These are phyloP conservation scores for Lasioglossum calceatum DNA, from an alignment of 2,888 invertebrate genomes.

Conservation along the genomic window DNA sequence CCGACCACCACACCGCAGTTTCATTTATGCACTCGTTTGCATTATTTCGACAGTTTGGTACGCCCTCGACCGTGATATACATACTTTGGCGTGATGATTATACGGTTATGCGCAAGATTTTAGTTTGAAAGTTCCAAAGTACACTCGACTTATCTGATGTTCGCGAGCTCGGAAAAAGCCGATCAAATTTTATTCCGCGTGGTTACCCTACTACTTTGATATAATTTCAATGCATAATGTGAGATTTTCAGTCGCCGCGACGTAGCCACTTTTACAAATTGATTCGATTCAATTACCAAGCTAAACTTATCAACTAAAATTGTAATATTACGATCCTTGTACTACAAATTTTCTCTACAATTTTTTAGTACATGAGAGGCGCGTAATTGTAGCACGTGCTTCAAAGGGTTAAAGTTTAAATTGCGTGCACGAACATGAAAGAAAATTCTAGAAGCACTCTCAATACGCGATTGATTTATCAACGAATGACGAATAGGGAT, in stretches of 20 bases:
- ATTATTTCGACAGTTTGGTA: conserved; percentile 18
- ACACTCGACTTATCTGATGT: not conserved
- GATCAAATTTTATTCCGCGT: not conserved
- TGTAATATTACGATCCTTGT: too few relatives aligned
- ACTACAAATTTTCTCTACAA: too few relatives aligned
- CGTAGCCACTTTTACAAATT: not conserved
- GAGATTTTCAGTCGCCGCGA: not conserved
- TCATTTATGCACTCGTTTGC: not conserved
- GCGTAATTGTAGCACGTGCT: too few relatives aligned
- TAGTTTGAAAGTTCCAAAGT: not conserved
- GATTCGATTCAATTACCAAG: not conserved
- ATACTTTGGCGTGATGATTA: not conserved
- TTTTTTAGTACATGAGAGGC: not conserved
- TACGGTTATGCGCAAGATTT: not conserved
- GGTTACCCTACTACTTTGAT: not conserved
- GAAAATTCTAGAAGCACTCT: not conserved
- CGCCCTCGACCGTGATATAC: not conserved
- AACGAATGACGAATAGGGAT: not conserved
- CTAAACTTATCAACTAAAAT: not conserved
- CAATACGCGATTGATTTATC: not conserved
- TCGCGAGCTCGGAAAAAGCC: not conserved
- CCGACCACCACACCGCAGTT: not conserved
- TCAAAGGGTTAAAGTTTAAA: not conserved
- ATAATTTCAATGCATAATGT: not conserved
- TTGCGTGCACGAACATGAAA: not conserved